A percentile compares a stretch with the other conserved stretches of the same genome.
These are phyloP conservation scores for Holacanthus passer DNA, from an alignment of 2,113 vertebrate species.

Conservation along the genomic window DNA sequence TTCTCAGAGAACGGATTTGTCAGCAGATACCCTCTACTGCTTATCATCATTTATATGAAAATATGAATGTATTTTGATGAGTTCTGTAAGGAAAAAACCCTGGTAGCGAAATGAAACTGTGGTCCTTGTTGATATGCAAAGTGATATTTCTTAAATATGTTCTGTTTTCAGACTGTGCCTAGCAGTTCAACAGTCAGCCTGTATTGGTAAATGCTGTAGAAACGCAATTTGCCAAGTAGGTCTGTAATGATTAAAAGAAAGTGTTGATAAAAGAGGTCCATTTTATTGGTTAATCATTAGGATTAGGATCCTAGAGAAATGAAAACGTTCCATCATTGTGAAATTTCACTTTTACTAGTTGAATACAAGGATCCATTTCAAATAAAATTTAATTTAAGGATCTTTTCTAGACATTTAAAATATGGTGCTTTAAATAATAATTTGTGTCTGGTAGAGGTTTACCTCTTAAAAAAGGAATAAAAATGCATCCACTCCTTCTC, in stretches of 20 bases:
- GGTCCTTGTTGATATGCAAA: background rate
- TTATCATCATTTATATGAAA: background rate
- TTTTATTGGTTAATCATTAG: too few species aligned
- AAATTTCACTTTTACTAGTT: too few species aligned
- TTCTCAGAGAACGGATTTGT: slow-evolving; percentile 10
- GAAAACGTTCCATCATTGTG: too few species aligned
- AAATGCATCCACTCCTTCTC: background rate
- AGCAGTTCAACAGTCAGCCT: background rate
- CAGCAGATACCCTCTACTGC: background rate
- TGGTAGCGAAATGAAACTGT: background rate
- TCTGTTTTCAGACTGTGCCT: background rate
- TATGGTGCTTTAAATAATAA: background rate
- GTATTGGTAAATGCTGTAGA: background rate
- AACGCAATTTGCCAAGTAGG: too few species aligned
- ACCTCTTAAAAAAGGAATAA: background rate
- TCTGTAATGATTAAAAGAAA: too few species aligned
- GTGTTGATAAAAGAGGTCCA: too few species aligned
- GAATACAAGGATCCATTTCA: too few species aligned
- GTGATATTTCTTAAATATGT: background rate
- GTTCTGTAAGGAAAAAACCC: background rate
- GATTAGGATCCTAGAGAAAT: too few species aligned
- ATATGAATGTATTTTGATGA: slow-evolving; percentile 5
- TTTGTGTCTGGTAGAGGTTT: background rate
- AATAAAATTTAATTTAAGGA: too few species aligned
- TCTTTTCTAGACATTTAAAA: too few species aligned